Conservation (phyloP, 2,888 invertebrate species). For the Ypsolopha scabrella region DNA sequence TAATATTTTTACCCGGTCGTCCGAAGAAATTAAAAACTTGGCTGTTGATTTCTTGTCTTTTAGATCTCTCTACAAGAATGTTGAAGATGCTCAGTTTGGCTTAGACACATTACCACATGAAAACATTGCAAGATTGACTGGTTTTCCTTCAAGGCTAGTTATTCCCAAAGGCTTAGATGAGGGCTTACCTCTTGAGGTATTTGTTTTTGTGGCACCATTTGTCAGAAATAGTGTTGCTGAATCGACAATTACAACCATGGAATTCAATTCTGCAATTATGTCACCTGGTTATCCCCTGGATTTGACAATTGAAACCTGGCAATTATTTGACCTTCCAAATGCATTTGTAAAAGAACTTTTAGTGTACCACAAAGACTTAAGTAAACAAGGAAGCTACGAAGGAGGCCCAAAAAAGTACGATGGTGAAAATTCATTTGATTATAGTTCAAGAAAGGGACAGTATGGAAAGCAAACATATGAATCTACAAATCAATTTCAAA, state of each 20-base stretch:
- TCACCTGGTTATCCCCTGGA: constrained; percentile 82
- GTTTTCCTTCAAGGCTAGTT: constrained; percentile 76
- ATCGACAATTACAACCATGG: constrained; percentile 35
- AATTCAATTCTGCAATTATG: constrained; percentile 46
- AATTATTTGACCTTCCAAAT: constrained; percentile 45
- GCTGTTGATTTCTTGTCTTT: constrained; percentile 73
- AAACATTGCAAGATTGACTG: constrained; percentile 63
- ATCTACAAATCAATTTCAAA: constrained; percentile 8
- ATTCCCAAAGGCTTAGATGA: constrained; percentile 77
- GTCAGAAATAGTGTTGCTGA: constrained; percentile 32
- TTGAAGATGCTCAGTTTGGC: constrained; percentile 68
- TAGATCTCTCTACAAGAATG: constrained; percentile 68
- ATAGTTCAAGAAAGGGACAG: constrained; percentile 9
- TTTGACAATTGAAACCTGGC: constrained; percentile 65
- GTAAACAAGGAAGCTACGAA: neutral
- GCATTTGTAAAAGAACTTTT: constrained; percentile 40
- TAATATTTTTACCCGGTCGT: constrained; percentile 74
- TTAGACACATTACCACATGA: constrained; percentile 61
- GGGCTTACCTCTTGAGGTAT: constrained; percentile 75
- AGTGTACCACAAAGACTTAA: constrained; percentile 35
- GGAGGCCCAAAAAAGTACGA: constrained; percentile 26
- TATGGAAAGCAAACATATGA: constrained; percentile 13
- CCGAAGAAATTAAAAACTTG: constrained; percentile 69
- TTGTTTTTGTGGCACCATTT: constrained; percentile 72
- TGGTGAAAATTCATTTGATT: constrained; percentile 8